Evolutionary conservation across 1,140 invertebrate genomes (phyloP), one percentile per base, ranked within the genome.

Genomic region (Chironomus tepperi): DNA sequence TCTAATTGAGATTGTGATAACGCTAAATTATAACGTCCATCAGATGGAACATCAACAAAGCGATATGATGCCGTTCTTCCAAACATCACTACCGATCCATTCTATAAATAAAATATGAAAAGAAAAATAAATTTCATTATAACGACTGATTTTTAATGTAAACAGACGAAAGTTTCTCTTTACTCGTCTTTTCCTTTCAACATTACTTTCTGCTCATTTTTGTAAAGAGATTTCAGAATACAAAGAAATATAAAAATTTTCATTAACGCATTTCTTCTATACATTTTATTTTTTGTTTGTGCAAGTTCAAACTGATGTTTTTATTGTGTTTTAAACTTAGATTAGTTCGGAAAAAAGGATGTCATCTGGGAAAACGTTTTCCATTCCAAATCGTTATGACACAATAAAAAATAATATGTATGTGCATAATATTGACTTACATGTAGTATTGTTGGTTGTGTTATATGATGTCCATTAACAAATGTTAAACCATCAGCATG

Each of bases 401-500:
- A 34, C 24, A 34, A 34, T 34, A 34, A 2, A 34, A 34, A 34
- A 34, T 34, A 34, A 34, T 2, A 34, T 34, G 24, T 34, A 5
- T 34, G 5, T 34, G 24, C 5, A 34, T 34, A 34, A 34, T 34
- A 47, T 19, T n/a, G 43, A 81, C 80, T 78, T 79, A 90, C 90
- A 86, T 95, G 92, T 43, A 98, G 84, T 77, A 97, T 92, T 3
- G 96, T 96, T 1, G 95, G 96, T 81, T 98, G 95, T 79, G 90
- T 90, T 79, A 97, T 94, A 76, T 95, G 87, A 79, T 95, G 93
- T 65, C 93, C 93, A 82, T 98, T 96, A 73, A 98, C 93, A 79
- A 93, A 97, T 7, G 94, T 96, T 79, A 97, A 93, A 3, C 95
- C 93, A 80, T 97, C 95, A 18, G 93, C 87, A 79, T 92, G 94